Conservation (phyloP, 2,113 vertebrate species). For the Ptilorrhoa leucosticta region DNA sequence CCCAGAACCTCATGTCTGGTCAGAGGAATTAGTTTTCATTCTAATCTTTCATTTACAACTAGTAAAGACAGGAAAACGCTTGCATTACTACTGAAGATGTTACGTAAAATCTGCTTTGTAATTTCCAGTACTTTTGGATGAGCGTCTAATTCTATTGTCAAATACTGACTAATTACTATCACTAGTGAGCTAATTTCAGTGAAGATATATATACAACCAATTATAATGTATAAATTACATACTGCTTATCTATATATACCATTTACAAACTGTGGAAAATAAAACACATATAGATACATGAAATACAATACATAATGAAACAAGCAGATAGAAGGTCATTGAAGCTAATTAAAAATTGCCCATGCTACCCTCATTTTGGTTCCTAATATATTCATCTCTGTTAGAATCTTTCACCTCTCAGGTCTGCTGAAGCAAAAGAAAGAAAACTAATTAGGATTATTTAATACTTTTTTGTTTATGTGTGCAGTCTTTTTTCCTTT, state of each 20-base stretch:
- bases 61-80: background rate
- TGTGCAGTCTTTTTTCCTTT: background rate
- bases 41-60: background rate
- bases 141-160: background rate
- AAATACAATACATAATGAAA: background rate
- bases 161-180: background rate
- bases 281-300: background rate
- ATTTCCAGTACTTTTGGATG: background rate
- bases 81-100: background rate
- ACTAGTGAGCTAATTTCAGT: background rate
- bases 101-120: background rate
- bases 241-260: background rate
- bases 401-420: background rate
- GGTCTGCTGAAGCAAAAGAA: background rate
- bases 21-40: background rate
- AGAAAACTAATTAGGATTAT: background rate
- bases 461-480: background rate
- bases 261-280: background rate
- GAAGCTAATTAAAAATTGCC: background rate
- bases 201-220: background rate
- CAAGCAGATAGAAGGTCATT: background rate
- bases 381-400: background rate
- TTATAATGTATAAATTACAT: background rate
- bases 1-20: accelerated
- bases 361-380: background rate